Conservation (phyloP, 2,888 invertebrate species). For the Diplazon laetatorius region DNA sequence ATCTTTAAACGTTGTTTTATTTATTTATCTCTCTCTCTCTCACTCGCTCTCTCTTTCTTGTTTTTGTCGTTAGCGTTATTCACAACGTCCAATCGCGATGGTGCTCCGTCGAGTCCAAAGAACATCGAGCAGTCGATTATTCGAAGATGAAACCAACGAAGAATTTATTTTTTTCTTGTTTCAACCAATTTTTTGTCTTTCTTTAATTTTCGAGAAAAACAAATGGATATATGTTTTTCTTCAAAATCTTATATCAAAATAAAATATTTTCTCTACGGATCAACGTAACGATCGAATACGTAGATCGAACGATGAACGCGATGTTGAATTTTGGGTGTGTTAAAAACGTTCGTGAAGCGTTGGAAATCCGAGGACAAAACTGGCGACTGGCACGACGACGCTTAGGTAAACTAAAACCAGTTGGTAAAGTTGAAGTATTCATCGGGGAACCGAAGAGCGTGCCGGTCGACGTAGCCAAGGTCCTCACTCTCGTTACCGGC, state of each 20-base stretch:
- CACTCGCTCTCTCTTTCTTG: not conserved
- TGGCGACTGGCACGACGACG: slow-evolving; percentile 51
- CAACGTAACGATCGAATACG: too few species aligned
- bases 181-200: not conserved
- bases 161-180: too few species aligned
- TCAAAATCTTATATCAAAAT: too few species aligned
- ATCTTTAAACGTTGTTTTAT: not conserved
- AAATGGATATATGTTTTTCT: too few species aligned
- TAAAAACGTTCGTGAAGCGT: too few species aligned
- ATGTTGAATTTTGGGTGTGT: not conserved
- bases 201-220: too few species aligned
- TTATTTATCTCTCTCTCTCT: too few species aligned
- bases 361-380: slow-evolving; percentile 17
- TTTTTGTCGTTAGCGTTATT: not conserved
- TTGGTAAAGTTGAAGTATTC: slow-evolving; percentile 58
- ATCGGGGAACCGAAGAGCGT: slow-evolving; percentile 44
- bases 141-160: not conserved
- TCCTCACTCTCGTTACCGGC: slow-evolving; percentile 48
- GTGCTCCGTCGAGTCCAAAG: not conserved
- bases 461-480: slow-evolving; percentile 29
- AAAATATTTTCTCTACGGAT: too few species aligned
- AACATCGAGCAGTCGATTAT: not conserved
- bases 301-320: too few species aligned
- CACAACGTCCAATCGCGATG: not conserved
- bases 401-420: slow-evolving; percentile 60